phyloP scores from a whole-genome alignment of 2,888 invertebrate genomes.

The Agrotis puta region DNA sequence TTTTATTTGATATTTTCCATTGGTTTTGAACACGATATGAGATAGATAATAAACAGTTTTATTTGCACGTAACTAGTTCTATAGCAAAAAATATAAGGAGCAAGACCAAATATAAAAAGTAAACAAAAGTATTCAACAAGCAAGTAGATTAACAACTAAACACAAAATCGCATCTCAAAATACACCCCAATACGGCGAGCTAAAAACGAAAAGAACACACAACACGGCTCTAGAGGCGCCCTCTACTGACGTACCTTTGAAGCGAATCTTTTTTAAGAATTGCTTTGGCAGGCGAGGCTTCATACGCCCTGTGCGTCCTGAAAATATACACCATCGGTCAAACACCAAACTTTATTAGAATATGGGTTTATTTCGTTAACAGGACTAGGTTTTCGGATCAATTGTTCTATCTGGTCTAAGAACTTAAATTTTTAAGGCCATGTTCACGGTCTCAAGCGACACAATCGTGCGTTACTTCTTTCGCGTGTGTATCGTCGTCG shows the following conservation, averaged over 20 bases:
- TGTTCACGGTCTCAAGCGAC: no score
- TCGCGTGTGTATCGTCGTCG: no score
- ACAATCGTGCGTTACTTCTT: background rate
- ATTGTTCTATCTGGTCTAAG: background rate
- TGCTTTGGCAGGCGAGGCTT: constrained; percentile 84
- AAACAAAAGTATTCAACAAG: background rate
- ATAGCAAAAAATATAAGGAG: background rate
- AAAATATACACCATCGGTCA: constrained; percentile 70
- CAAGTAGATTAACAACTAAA: constrained; percentile 4
- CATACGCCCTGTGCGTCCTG: constrained; percentile 83
- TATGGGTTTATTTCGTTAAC: background rate
- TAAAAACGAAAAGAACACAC: constrained; percentile 46
- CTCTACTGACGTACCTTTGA: constrained; percentile 88
- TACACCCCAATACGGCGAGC: constrained; percentile 41
- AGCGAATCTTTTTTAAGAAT: constrained; percentile 86
- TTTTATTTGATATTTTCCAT: background rate
- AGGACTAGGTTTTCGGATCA: background rate
- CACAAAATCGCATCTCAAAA: constrained; percentile 30
- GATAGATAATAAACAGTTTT: background rate
- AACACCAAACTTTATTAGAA: constrained; percentile 35
- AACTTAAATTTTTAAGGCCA: no score
- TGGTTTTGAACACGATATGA: no score
- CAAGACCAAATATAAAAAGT: background rate
- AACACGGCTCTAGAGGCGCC: constrained; percentile 71
- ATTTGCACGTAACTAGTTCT: background rate